phyloP scores from a whole-genome alignment of 2,113 vertebrate genomes.

The Stegostoma tigrinum region DNA sequence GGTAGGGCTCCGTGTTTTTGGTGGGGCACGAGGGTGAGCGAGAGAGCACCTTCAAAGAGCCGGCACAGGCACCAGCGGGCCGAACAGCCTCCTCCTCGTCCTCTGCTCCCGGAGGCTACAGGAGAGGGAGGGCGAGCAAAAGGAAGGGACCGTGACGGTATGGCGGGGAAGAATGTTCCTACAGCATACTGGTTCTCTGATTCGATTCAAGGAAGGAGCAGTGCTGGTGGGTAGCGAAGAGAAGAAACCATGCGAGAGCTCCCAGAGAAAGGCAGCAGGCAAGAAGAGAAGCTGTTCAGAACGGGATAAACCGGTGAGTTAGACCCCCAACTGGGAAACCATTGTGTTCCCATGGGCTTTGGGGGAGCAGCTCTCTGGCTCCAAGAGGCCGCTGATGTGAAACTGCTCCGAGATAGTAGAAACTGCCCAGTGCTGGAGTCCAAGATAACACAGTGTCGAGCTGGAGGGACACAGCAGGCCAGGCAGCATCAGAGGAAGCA shows the following conservation, averaged over 20 bases:
- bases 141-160: neutral
- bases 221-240: slow-evolving; percentile 10
- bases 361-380: neutral
- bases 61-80: neutral
- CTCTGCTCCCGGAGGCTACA: neutral
- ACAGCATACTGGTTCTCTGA: neutral
- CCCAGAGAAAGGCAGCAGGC: slow-evolving; percentile 40
- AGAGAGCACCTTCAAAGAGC: too few species aligned
- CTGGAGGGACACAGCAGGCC: too few species aligned
- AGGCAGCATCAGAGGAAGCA: too few species aligned
- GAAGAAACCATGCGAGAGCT: slow-evolving; percentile 37
- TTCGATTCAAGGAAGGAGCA: slow-evolving; percentile 45
- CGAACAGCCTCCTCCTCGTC: neutral
- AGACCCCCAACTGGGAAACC: too few species aligned
- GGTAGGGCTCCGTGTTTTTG: too few species aligned
- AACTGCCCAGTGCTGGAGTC: too few species aligned
- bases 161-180: neutral
- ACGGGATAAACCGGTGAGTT: slow-evolving; percentile 41
- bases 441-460: too few species aligned
- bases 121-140: neutral
- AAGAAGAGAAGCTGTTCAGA: slow-evolving; percentile 41
- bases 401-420: too few species aligned
- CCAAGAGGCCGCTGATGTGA: too few species aligned
- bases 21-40: too few species aligned
- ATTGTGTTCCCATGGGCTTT: neutral